Base-by-base conservation (phyloP, 2,888 invertebrate species). In the Sthenelais limicola region DNA sequence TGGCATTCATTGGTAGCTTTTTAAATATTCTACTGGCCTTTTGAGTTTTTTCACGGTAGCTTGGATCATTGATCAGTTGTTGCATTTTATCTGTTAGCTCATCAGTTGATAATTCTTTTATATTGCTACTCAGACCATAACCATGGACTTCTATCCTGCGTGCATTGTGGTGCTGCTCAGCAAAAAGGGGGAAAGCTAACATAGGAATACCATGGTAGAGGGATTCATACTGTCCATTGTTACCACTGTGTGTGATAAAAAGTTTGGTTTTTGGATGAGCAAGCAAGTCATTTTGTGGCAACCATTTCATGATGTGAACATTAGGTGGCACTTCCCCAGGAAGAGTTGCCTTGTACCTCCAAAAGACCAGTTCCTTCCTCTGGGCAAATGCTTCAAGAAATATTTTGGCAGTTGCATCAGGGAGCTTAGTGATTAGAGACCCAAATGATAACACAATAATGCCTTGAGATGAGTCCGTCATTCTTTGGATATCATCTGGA, bases 251-350 rank as follows among this genome's bases (percentile, higher is more conserved):
- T 5, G 68, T 68, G 30, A 68, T 68, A 26, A 68, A 68, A 38
- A 68, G 68, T 24, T 51, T 49, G 15, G 68, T 51, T 35, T 68
- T 49, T 1, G 68, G 54, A 56, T 70, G 70, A 1, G 43, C 70
- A 9, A 70, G 32, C 18, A 70, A 28, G n/a, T 70, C 70, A 70
- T 70, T 70, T n/a, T 70, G 70, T 9, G 70, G 70, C 18, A 68
- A 52, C 68, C 68, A 68, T 21, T 68, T 51, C 24, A 33, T 32
- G 21, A 68, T 24, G n/a, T 51, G 32, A 3, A 68, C 68, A 68
- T 68, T 68, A n/a, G 68, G 30, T 21, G 68, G 68, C 1, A 68
- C 21, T 15, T 4, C 5, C 5, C 28, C n/a, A 12, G 51, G 26
- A 9, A 47, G 26, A n/a, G 24, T n/a, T 2, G 9, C 4, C 12